A percentile compares a stretch with the other conserved stretches of the same genome.
Conservation (phyloP, 92 coral and sea anemone genomes). For the Heteractis magnifica region DNA sequence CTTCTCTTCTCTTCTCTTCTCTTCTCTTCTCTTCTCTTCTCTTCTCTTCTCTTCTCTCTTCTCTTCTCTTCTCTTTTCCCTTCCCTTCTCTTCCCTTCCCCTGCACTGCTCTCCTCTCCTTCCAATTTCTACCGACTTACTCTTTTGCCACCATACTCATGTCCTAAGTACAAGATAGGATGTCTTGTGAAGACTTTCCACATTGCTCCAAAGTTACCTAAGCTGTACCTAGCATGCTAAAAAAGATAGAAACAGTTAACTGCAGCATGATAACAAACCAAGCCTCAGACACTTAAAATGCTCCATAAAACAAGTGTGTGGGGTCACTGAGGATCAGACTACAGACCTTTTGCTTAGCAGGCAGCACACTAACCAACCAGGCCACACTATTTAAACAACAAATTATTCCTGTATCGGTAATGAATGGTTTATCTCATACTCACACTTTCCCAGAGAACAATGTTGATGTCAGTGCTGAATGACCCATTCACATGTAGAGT, state of each 20-base stretch:
- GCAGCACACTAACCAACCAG: too few species aligned
- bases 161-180: constrained; percentile 81
- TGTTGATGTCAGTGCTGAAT: constrained; percentile 78
- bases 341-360: too few species aligned
- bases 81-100: too few species aligned
- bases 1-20: neutral
- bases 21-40: neutral
- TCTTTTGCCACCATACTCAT: constrained; percentile 74
- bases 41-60: neutral
- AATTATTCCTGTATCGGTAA: too few species aligned
- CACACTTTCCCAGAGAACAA: constrained; percentile 95
- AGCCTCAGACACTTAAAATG: too few species aligned
- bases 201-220: constrained; percentile 92
- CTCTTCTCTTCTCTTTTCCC: neutral
- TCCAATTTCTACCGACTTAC: constrained; percentile 34
- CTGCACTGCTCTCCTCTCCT: too few species aligned
- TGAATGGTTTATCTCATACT: constrained; percentile 4
- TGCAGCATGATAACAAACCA: too few species aligned
- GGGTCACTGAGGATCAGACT: too few species aligned
- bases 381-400: too few species aligned
- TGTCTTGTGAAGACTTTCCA: constrained; percentile 87
- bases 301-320: too few species aligned
- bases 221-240: constrained; percentile 72
- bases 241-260: neutral
- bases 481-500: constrained; percentile 97